Conservation (phyloP, 1,140 invertebrate species). For the Capitella teleta region DNA sequence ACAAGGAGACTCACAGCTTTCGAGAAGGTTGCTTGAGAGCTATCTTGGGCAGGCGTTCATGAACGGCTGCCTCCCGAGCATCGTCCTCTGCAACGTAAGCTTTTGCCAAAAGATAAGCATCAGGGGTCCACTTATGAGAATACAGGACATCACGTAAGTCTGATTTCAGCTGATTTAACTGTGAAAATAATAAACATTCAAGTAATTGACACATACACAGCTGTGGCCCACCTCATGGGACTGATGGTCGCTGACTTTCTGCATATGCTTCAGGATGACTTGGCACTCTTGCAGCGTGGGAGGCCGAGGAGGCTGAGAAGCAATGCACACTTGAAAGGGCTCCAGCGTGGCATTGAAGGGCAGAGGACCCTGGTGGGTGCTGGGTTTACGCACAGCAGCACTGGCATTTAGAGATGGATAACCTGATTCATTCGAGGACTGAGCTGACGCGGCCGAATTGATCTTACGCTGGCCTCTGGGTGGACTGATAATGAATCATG, state of each 20-base stretch:
- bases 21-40: conserved; percentile 10
- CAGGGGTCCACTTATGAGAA: conserved; percentile 41
- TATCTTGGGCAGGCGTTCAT: conserved; percentile 12
- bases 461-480: no score
- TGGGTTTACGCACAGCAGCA: no score
- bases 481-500: no score
- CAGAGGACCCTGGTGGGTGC: conserved; percentile 3
- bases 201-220: not conserved
- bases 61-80: conserved; percentile 14
- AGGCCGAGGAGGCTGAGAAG: conserved; percentile 14
- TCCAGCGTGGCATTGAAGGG: conserved; percentile 10
- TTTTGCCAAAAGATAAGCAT: conserved; percentile 41
- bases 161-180: conserved; percentile 34
- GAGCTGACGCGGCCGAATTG: no score
- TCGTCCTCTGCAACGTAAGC: conserved; percentile 39
- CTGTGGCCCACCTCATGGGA: conserved; percentile 28
- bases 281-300: conserved; percentile 30
- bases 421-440: no score
- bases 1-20: conserved; percentile 18
- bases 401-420: no score
- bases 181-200: not conserved
- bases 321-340: conserved; percentile 8
- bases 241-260: conserved; percentile 33
- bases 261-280: conserved; percentile 28
- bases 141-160: conserved; percentile 38